Conservation (phyloP, 2,113 vertebrate genomes). For the Cichladusa arquata region DNA sequence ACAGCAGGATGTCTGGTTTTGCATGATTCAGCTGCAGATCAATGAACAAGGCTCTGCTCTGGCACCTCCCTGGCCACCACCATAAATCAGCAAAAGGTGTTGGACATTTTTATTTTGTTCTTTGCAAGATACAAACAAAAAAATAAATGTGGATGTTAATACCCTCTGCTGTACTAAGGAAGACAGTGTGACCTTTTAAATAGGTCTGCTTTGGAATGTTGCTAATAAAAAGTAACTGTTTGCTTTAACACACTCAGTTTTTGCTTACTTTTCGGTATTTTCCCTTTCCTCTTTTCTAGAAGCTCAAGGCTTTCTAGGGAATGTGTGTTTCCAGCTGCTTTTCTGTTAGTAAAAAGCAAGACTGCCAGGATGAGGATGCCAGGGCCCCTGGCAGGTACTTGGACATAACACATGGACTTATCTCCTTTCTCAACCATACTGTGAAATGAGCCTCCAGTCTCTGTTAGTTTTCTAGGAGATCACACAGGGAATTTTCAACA, state of each 20-base stretch:
- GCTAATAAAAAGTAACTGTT: background rate
- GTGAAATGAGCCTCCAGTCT: background rate
- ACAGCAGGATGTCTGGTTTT: constrained; percentile 38
- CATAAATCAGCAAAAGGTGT: constrained; percentile 33
- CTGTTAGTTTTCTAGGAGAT: background rate
- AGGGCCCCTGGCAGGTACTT: background rate
- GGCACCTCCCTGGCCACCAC: constrained; percentile 16
- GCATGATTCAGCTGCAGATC: constrained; percentile 31
- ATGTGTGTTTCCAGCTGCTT: background rate
- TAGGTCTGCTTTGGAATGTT: background rate
- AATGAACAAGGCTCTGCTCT: constrained; percentile 36
- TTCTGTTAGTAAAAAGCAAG: background rate
- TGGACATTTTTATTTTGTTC: constrained; percentile 39
- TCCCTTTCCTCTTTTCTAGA: background rate
- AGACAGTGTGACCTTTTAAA: background rate
- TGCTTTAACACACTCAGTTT: background rate
- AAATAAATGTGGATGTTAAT: background rate
- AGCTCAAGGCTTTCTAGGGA: background rate
- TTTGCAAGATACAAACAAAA: constrained; percentile 29
- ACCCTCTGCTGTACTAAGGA: background rate
- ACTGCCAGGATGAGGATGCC: background rate
- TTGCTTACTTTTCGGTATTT: constrained; percentile 10
- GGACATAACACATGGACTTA: background rate
- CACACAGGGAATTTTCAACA: background rate
- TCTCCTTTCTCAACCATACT: accelerated